Percentiles rank a stretch among this genome's conserved stretches.
phyloP scores from a whole-genome alignment of 2,113 vertebrate genomes.

The Pimephales promelas region DNA sequence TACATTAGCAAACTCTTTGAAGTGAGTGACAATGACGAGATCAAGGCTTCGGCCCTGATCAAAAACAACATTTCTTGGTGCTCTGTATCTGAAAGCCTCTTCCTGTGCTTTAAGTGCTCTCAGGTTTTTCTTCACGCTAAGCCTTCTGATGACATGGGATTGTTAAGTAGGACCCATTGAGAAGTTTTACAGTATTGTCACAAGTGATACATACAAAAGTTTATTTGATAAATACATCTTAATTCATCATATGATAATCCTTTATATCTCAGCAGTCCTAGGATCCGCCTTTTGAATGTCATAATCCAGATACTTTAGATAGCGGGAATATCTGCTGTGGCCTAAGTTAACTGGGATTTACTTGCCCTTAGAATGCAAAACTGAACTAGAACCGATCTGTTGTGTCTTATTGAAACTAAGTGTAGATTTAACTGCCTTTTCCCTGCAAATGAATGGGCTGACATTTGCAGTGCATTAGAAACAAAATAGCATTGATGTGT shows the following conservation, averaged over 20 bases:
- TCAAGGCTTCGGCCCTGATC: constrained; percentile 56
- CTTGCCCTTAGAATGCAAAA: not conserved
- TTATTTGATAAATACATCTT: no score
- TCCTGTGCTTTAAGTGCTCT: constrained; percentile 40
- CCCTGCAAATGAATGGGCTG: constrained; percentile 67
- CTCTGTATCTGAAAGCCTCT: constrained; percentile 30
- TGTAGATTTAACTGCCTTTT: constrained; percentile 64
- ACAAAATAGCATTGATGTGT: constrained; percentile 53
- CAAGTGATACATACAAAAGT: not conserved
- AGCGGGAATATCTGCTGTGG: not conserved
- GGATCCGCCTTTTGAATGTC: not conserved
- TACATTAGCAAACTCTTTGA: constrained; percentile 55
- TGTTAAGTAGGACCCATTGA: not conserved
- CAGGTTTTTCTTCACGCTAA: not conserved
- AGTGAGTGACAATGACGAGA: constrained; percentile 53
- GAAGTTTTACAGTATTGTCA: not conserved
- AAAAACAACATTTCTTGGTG: constrained; percentile 45
- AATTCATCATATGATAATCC: not conserved
- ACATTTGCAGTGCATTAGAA: constrained; percentile 59
- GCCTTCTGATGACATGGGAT: not conserved
- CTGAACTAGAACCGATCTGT: not conserved
- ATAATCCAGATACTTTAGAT: not conserved
- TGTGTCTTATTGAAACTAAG: constrained; percentile 2
- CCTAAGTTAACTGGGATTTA: constrained; percentile 33
- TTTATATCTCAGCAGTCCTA: not conserved